Base-by-base conservation (phyloP, 2,888 invertebrate genomes). In the Trichacis sp. region DNA sequence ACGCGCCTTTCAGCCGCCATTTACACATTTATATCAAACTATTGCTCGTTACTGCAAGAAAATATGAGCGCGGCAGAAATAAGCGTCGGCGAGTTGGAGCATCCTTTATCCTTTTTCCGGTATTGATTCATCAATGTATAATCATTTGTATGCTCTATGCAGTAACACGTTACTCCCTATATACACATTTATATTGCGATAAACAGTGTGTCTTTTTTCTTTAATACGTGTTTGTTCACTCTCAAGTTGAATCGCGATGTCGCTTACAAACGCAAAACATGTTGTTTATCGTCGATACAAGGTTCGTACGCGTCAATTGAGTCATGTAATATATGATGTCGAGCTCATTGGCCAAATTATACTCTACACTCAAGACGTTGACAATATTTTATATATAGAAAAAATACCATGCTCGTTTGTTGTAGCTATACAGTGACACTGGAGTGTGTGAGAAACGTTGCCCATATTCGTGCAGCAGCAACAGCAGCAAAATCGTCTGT, bases 141-240 rank as follows among this genome's bases (percentile, higher is more conserved):
- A 60, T 71, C 68, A 64, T 69, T n/a, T 70, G 68, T 70, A 72
- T 70, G 71, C 75, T 75, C 73, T 73, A 73, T 76, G 75, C n/a
- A n/a, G 73, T 75, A 77, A 73, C 73, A 71, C 72, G 70, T 70
- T 73, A 75, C 64, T 75, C 67, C 68, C 74, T 83, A 83, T 84
- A 81, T 84, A 83, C 81, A 83, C 83, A 83, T 81, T 84, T 83
- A 83, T 82, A 82, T 81, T 82, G 81, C 82, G 79, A 77, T 81
- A 80, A 82, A 81, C 76, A 73, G 72, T 77, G 73, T 77, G 3
- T 36, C 12, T 36, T 36, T 36, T 12, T n/a, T 36, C n/a, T 69
- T 61, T 29, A 42, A 20, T 36, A 40, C 40, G 14, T 40, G n/a
- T n/a, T n/a, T n/a, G n/a, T n/a, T n/a, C n/a, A n/a, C n/a, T n/a